Evolutionary conservation across 2,888 invertebrate species (phyloP), one percentile per base, ranked within the genome.

Genomic region (Euzophera pinguis): DNA sequence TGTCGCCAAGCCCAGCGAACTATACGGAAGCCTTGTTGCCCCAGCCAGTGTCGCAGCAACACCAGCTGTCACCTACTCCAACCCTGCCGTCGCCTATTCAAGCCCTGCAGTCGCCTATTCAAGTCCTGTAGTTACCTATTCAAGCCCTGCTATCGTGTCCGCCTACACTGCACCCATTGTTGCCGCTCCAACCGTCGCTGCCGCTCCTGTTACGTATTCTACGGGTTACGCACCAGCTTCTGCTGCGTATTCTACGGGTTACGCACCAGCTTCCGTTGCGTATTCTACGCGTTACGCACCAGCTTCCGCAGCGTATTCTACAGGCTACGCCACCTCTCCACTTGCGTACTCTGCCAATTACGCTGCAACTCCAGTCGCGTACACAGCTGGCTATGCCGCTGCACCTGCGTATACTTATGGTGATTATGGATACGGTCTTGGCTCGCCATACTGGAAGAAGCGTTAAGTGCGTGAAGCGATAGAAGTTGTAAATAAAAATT

Each of bases 391-490:
- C n/a, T 50, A 50, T 39, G 29, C 39, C 14, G 32, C 49, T 7
- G 39, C 49, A 29, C 29, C 39, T 5, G 39, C 49, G 3, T 50
- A 41, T 48, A 39, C 39, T 8, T 50, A 39, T 27, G 49, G 49
- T 14, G 39, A n/a, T 39, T 50, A 41, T 37, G 38, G 48, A 22
- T 38, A 27, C 8, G 49, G 49, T 50, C 39, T 39, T 13, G 39
- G 49, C 9, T 38, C 39, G 13, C 39, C 39, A 14, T 39, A 39
- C 32, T 50, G 39, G 49, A 50, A 50, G 32, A 50, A 29, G 32
- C 49, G 49, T 49, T 50, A 50, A 39, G 32, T 32, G 14, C 10
- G 13, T 32, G n/a, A n/a, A n/a, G n/a, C n/a, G n/a, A n/a, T n/a
- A n/a, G n/a, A n/a, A n/a, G n/a, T n/a, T n/a, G n/a, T n/a, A n/a